Evolutionary conservation across 2,113 vertebrate species (phyloP).

Genomic region (Proteles cristata): DNA sequence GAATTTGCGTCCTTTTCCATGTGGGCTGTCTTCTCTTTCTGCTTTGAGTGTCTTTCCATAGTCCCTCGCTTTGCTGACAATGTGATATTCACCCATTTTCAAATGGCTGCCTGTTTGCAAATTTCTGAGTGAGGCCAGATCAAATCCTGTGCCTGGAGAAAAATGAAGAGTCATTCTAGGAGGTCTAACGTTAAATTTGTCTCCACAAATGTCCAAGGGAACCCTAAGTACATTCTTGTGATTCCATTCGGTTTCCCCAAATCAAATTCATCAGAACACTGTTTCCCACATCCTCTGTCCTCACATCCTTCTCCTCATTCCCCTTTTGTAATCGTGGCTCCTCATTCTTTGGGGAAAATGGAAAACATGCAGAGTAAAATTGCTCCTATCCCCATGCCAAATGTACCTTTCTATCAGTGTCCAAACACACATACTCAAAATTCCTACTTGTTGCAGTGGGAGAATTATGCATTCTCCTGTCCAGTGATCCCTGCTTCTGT

Average conservation of each 20-base stretch:
- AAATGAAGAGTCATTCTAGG: not conserved
- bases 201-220: not conserved
- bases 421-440: not conserved
- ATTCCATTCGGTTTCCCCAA: accelerated
- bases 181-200: not conserved
- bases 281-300: not conserved
- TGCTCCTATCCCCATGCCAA: not conserved
- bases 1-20: not conserved
- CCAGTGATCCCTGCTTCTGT: not conserved
- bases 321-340: not conserved
- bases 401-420: accelerated
- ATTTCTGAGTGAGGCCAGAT: not conserved
- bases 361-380: not conserved
- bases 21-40: not conserved
- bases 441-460: not conserved
- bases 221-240: too few species aligned
- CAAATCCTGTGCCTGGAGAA: not conserved
- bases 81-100: not conserved
- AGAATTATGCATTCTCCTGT: not conserved
- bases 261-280: not conserved
- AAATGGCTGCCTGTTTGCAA: not conserved
- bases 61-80: not conserved
- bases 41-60: not conserved
- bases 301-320: not conserved
- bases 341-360: not conserved